Conservation (phyloP, 2,113 vertebrate genomes). For the Actinemys pallida region DNA sequence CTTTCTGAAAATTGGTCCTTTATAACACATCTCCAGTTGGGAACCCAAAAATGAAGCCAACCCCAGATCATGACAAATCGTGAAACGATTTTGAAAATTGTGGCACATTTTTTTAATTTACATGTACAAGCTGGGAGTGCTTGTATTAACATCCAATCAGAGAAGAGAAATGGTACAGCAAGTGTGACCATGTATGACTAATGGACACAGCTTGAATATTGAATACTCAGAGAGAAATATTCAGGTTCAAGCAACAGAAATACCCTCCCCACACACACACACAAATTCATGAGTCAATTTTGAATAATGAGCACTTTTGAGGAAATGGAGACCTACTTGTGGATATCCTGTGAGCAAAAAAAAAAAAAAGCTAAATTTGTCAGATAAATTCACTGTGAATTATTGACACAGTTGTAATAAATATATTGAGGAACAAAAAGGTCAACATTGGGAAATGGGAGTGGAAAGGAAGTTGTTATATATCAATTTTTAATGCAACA, state of each 20-base stretch:
- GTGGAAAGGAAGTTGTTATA: not conserved
- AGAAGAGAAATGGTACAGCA: not conserved
- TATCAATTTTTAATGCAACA: not conserved
- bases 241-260: not conserved
- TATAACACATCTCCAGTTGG: not conserved
- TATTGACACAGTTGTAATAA: not conserved
- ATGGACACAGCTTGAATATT: not conserved
- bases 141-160: not conserved
- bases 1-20: not conserved
- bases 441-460: not conserved
- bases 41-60: not conserved
- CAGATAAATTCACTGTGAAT: not conserved
- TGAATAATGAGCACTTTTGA: not conserved
- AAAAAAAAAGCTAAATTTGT: not conserved
- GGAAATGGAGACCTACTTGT: not conserved
- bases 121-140: not conserved
- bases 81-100: not conserved
- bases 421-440: not conserved
- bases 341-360: not conserved
- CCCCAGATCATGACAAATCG: not conserved
- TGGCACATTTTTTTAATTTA: not conserved
- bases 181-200: not conserved
- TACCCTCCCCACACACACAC: not conserved
- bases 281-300: not conserved
- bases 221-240: not conserved